Percentiles rank a stretch among this genome's conserved stretches.
Evolutionary conservation across 1,140 invertebrate species (phyloP).

Genomic region (Caligus rogercresseyi): DNA sequence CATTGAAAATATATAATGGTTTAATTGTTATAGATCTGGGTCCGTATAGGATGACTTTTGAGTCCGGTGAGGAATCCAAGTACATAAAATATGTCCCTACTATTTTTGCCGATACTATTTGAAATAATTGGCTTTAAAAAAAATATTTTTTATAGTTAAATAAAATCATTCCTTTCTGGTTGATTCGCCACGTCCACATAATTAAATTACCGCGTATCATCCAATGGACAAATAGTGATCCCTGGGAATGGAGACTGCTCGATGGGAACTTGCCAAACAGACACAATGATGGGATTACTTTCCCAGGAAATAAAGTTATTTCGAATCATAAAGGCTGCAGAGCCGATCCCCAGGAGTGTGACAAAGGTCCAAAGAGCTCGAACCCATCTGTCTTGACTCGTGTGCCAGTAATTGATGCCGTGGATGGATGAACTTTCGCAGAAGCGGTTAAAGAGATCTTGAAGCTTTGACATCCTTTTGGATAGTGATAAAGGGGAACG

Average conservation of each 20-base stretch:
- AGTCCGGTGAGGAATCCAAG: no score
- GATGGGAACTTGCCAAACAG: not conserved
- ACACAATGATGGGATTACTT: not conserved
- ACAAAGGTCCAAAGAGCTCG: not conserved
- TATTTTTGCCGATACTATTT: no score
- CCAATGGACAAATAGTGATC: not conserved
- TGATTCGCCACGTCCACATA: no score
- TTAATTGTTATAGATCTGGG: no score
- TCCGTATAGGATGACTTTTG: no score
- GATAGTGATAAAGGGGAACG: no score
- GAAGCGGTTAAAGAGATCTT: not conserved
- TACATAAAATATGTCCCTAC: no score
- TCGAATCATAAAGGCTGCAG: not conserved
- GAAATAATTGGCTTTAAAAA: no score
- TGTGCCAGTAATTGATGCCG: not conserved
- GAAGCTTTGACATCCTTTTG: not conserved
- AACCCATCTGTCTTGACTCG: not conserved
- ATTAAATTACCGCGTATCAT: not conserved
- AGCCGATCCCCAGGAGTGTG: not conserved
- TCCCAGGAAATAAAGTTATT: not conserved
- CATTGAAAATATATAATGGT: no score
- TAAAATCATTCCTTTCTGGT: no score
- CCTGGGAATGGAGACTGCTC: not conserved
- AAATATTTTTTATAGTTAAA: no score
- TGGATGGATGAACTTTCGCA: not conserved